Evolutionary conservation across 2,888 invertebrate genomes (phyloP), one percentile per base, ranked within the genome.

Genomic region (Uropetala carovei): DNA sequence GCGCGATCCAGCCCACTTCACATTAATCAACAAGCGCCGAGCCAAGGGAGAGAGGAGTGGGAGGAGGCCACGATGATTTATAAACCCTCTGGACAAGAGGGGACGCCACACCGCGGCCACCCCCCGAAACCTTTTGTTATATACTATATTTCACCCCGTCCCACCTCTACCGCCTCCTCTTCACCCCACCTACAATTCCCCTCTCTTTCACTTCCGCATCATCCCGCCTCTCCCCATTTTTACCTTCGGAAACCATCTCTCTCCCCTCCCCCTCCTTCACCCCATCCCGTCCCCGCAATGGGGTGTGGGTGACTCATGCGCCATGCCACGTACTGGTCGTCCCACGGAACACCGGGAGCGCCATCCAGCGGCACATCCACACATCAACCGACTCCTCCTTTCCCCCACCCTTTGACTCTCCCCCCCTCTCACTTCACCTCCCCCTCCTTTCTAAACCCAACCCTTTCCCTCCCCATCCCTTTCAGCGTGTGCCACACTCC

Each of bases 221-320:
- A 60, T 60, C 18, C 13, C 14, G 43, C 43, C 14, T 60, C 14
- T 60, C 7, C 60, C 18, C 13, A 60, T 7, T 60, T 60, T 16
- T 60, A 5, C 13, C 60, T 60, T 7, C 13, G 1, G 18, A 60
- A 59, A 9, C 14, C 14, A 59, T n/a, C n/a, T n/a, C n/a, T n/a
- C 43, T 3, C 43, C 43, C 43, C 43, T 3, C 43, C 43, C 5
- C 43, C 43, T 43, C 43, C 5, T 43, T 43, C 68, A 68, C 16
- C 64, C 68, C 18, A 18, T 68, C 11, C 1, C 68, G 9, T 18
- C 68, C 4, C 68, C 68, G 68, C n/a, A 68, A 16, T n/a, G 7
- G 68, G 10, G 22, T 75, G 75, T 75, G 68, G 68, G 18, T 68
- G 75, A 75, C 22, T 75, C 75, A 75, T 75, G 75, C 75, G 27